phyloP scores from a whole-genome alignment of 2,113 vertebrate genomes.

The Zosterops lateralis region DNA sequence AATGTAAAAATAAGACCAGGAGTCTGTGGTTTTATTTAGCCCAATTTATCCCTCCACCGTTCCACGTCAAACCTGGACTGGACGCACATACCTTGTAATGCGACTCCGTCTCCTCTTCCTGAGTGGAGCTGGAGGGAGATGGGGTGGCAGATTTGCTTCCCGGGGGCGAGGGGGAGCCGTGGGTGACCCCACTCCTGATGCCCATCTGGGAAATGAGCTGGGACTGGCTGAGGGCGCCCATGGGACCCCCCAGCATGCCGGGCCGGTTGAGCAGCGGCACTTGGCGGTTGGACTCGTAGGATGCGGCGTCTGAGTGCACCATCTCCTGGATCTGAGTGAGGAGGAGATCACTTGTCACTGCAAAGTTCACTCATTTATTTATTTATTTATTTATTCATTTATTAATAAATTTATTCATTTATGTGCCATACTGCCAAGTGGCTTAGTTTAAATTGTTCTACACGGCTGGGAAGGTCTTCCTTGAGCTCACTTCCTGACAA shows the following conservation, averaged over 20 bases:
- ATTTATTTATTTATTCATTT: neutral
- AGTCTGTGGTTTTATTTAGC: neutral
- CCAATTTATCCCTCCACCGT: neutral
- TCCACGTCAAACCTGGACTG: neutral
- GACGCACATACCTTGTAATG: constrained; percentile 87
- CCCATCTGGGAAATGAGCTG: constrained; percentile 97
- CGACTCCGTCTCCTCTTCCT: constrained; percentile 96
- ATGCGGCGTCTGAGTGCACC: constrained; percentile 87
- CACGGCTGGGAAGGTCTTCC: neutral
- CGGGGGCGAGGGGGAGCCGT: constrained; percentile 94
- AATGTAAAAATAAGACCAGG: too few relatives aligned
- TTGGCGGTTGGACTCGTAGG: constrained; percentile 87
- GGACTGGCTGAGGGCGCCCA: constrained; percentile 88
- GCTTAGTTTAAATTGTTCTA: neutral
- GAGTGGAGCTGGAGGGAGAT: constrained; percentile 96
- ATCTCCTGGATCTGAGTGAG: constrained; percentile 94
- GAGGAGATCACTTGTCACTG: constrained; percentile 69
- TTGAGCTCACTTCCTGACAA: neutral
- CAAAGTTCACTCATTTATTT: neutral
- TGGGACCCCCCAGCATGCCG: constrained; percentile 88
- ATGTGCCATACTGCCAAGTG: neutral
- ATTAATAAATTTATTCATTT: neutral
- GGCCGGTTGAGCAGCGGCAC: constrained; percentile 88
- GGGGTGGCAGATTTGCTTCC: constrained; percentile 98
- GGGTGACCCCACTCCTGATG: constrained; percentile 80